Conservation (phyloP, 2,888 invertebrate genomes). For the Lasioglossum malachurum region DNA sequence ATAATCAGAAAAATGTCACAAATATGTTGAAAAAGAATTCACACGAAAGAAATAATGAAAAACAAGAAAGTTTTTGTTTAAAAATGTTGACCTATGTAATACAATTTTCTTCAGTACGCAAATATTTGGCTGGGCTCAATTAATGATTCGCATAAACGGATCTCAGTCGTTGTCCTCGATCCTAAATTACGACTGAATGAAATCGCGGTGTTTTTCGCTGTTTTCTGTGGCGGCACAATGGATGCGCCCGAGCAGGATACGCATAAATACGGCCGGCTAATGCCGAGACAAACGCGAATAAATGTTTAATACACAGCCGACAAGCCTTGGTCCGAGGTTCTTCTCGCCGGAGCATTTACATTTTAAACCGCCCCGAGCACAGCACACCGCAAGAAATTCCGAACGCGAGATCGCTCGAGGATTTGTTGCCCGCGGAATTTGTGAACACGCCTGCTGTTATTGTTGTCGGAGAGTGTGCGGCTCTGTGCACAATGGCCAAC, state of each 20-base stretch:
- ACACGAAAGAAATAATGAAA: too few relatives aligned
- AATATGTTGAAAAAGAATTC: too few relatives aligned
- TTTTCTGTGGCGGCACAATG: background rate
- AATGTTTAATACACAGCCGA: slow-evolving; percentile 45
- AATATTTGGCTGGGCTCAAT: too few relatives aligned
- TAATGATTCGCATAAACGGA: too few relatives aligned
- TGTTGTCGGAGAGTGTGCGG: slow-evolving; percentile 26
- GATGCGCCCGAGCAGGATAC: background rate
- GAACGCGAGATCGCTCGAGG: slow-evolving; percentile 41
- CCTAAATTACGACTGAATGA: too few relatives aligned
- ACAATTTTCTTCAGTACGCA: too few relatives aligned
- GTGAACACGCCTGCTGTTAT: slow-evolving; percentile 36
- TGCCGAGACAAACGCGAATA: slow-evolving; percentile 46
- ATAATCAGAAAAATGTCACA: too few relatives aligned
- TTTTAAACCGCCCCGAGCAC: slow-evolving; percentile 23
- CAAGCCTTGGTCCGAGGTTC: background rate
- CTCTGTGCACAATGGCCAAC: slow-evolving; percentile 1
- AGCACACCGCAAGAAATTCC: slow-evolving; percentile 23
- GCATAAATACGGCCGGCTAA: slow-evolving; percentile 32
- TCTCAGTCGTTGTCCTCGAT: too few relatives aligned
- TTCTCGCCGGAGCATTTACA: slow-evolving; percentile 31
- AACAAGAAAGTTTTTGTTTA: too few relatives aligned
- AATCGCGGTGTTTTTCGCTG: too few relatives aligned
- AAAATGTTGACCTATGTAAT: too few relatives aligned
- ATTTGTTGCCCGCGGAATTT: slow-evolving; percentile 46